A percentile compares a stretch with the other conserved stretches of the same genome.
These are phyloP conservation scores for Melanostoma mellinum DNA, from an alignment of 2,888 invertebrate species.

Conservation along the genomic window DNA sequence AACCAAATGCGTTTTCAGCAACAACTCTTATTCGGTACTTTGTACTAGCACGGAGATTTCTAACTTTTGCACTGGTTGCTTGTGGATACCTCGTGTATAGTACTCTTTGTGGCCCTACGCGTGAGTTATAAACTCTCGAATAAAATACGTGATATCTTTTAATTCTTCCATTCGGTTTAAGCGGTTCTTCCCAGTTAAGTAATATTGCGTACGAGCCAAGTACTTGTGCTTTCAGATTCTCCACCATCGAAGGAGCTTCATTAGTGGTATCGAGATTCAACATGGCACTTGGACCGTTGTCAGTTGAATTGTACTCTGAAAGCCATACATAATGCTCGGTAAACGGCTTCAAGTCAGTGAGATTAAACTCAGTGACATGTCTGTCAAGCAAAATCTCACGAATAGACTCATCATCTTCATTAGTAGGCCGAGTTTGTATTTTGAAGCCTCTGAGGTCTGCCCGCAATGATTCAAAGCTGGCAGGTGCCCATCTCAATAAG, in stretches of 20 bases:
- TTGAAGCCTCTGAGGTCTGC: slow-evolving; percentile 98
- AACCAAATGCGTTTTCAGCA: slow-evolving; percentile 94
- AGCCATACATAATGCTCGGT: slow-evolving; percentile 94
- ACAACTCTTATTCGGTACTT: slow-evolving; percentile 93
- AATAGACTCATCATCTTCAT: slow-evolving; percentile 86
- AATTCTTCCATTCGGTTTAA: slow-evolving; percentile 93
- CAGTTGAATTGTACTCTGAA: slow-evolving; percentile 94
- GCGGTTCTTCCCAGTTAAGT: slow-evolving; percentile 94
- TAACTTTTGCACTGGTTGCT: slow-evolving; percentile 90
- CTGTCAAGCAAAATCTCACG: slow-evolving; percentile 89
- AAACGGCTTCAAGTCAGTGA: slow-evolving; percentile 92
- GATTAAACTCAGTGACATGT: slow-evolving; percentile 87
- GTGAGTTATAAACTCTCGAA: slow-evolving; percentile 85
- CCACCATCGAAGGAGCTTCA: slow-evolving; percentile 94
- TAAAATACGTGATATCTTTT: slow-evolving; percentile 97
- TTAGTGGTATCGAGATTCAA: slow-evolving; percentile 94
- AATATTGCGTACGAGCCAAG: slow-evolving; percentile 94
- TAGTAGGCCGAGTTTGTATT: slow-evolving; percentile 93
- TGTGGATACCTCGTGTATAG: slow-evolving; percentile 89
- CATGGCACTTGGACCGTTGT: slow-evolving; percentile 94
- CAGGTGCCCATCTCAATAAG: slow-evolving; percentile 93
- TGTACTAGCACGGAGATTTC: slow-evolving; percentile 91
- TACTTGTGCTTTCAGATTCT: slow-evolving; percentile 91
- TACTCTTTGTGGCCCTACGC: slow-evolving; percentile 86
- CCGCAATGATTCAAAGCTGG: slow-evolving; percentile 89